Evolutionary conservation across 2,113 vertebrate genomes (phyloP), one percentile per base, ranked within the genome.

Genomic region (Tauraco erythrolophus): DNA sequence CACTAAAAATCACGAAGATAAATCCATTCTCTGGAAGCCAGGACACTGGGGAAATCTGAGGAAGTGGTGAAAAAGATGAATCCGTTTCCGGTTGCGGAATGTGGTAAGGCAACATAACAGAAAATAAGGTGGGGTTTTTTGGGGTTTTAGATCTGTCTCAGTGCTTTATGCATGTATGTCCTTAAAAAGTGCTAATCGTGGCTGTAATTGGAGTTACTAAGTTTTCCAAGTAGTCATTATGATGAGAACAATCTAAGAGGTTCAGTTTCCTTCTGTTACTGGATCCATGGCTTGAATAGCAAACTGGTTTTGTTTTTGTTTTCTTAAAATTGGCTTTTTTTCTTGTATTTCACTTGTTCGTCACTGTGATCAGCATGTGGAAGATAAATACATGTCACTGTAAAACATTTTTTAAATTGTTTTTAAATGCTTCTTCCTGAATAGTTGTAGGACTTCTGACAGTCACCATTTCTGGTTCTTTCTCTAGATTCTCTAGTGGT

Each of bases 191-290:
- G 89, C 91, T 95, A 96, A 96, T 88, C 92, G 84, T 89, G 89
- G 51, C 76, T 97, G 92, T 96, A 92, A 94, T 94, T 95, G 62
- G 89, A 94, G 76, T 77, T 84, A 70, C 68, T 96, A 70, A 96
- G n/a, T 96, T 94, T 89, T 96, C 86, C 86, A 75, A 96, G 91
- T 62, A 96, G 93, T 95, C 76, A 81, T 94, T 95, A 92, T 77
- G 80, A 76, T 94, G 91, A 81, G 84, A 94, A 95, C 83, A 91
- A 60, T 77, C 56, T 91, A 94, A 96, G 71, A 95, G 94, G 91
- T 96, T 95, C 60, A 46, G 22, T 94, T 96, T 97, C 95, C 96
- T 92, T 94, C 95, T 96, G 95, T 94, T 95, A 89, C 60, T 62
- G 91, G 56, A 96, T 88, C 89, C 56, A 92, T 78, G 71, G 68